Base-by-base conservation (phyloP, 2,888 invertebrate genomes). In the Drosophila pseudotalamancana region DNA sequence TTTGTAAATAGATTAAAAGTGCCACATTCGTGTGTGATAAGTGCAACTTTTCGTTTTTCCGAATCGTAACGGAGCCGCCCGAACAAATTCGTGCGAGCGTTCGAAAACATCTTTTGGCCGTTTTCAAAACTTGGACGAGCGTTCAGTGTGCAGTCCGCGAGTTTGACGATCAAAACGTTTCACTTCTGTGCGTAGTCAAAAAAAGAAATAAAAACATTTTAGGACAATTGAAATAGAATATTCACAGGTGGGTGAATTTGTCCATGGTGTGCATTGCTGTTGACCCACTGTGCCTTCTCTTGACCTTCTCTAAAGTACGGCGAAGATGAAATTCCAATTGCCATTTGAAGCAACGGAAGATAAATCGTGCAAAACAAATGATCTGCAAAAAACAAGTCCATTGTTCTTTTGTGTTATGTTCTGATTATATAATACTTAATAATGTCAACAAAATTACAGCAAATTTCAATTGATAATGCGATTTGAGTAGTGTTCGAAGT, bases 1-100 rank as follows among this genome's bases (percentile, higher is more conserved):
- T 82, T 81, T 81, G 88, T 85, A 87, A 87, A 81, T 81, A 81
- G 80, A 74, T 62, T 59, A 39, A 71, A 78, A 85, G 75, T 71
- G 61, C 50, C 79, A 19, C 60, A 68, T 34, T 79, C 83, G 43
- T 14, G 14, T 63, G 39, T 68, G 68, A 71, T 85, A 82, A 82
- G 79, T 67, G 63, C 54, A 71, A 65, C 60, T 43, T 53, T 67
- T 66, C 68, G 57, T 51, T 50, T 55, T 50, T 40, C 78, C 82
- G 82, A 78, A 60, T 6, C 37, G 42, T 31, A 37, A 40, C 62
- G 43, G n/a, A 16, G 16, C 14, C 31, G 21, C 12, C 32, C 67
- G 61, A 43, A 34, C n/a, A 72, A 59, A 71, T 49, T 63, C 16
- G 32, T 19, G 11, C 46, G 63, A 55, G 14, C 18, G 45, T 74